These are phyloP conservation scores for Xanthorhoe designata DNA, from an alignment of 2,888 invertebrate genomes.

Conservation along the genomic window DNA sequence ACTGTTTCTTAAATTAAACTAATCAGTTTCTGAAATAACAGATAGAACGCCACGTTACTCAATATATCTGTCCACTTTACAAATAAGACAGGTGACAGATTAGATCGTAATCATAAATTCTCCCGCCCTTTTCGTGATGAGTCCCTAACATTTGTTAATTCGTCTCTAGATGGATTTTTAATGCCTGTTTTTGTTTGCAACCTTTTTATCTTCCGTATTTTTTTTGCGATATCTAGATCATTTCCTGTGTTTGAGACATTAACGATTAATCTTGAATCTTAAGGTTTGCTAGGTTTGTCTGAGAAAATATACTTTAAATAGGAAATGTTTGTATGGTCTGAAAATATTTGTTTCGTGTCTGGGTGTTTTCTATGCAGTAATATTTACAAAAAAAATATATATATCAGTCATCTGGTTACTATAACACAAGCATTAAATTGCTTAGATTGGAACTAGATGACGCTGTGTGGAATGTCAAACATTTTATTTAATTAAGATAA, in stretches of 20 bases:
- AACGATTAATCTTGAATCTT: neutral
- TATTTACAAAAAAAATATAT: no score
- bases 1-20: neutral
- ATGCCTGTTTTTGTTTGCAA: conserved; percentile 61
- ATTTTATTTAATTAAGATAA: neutral
- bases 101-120: conserved; percentile 32
- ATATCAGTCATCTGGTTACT: no score
- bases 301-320: neutral
- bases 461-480: no score
- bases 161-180: conserved; percentile 70
- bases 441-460: no score
- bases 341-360: no score
- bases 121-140: conserved; percentile 61
- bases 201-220: conserved; percentile 31
- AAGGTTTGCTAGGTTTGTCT: no score
- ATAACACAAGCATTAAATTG: no score
- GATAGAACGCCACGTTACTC: neutral
- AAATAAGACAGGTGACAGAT: conserved; percentile 41
- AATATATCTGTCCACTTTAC: conserved; percentile 9
- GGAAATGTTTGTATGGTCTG: no score
- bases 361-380: no score
- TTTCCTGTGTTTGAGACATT: conserved; percentile 1
- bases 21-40: neutral
- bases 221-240: conserved; percentile 21
- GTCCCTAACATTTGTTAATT: conserved; percentile 75